These are phyloP conservation scores for Istiophorus platypterus DNA, from an alignment of 2,113 vertebrate species.

Conservation along the genomic window DNA sequence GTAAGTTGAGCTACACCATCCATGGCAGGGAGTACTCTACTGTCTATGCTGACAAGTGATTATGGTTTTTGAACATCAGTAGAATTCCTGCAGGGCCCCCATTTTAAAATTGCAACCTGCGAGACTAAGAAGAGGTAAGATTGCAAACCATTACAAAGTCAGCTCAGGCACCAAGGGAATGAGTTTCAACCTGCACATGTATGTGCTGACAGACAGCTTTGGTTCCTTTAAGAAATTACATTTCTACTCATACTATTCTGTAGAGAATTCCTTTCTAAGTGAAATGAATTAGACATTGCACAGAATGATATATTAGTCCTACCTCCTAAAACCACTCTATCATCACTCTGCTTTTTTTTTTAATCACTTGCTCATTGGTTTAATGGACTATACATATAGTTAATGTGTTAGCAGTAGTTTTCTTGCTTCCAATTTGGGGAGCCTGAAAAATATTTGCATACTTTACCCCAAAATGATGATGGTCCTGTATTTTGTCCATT, in stretches of 20 bases:
- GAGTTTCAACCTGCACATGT: neutral
- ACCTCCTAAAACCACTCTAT: conserved; percentile 15
- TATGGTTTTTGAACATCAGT: conserved; percentile 3
- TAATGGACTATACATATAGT: conserved; percentile 33
- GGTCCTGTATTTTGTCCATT: neutral
- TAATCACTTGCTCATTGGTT: conserved; percentile 45
- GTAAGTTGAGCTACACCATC: neutral
- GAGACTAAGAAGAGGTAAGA: neutral
- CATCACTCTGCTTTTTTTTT: conserved; percentile 21
- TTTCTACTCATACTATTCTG: too few species aligned
- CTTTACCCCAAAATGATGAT: too few species aligned
- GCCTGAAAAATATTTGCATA: too few species aligned
- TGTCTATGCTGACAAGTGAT: neutral
- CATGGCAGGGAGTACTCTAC: neutral
- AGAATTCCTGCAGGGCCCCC: neutral
- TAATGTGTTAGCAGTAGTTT: conserved; percentile 28
- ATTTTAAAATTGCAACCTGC: conserved; percentile 3
- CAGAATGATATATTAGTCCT: conserved; percentile 9
- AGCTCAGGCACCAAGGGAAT: too few species aligned
- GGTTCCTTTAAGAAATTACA: too few species aligned
- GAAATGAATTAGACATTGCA: conserved; percentile 1
- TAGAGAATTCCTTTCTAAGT: neutral
- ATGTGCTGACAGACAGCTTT: too few species aligned
- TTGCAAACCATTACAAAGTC: neutral
- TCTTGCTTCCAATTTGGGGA: conserved; percentile 25